Evolutionary conservation across 2,113 vertebrate species (phyloP), one percentile per base, ranked within the genome.

Genomic region (Dromiciops gliroides): DNA sequence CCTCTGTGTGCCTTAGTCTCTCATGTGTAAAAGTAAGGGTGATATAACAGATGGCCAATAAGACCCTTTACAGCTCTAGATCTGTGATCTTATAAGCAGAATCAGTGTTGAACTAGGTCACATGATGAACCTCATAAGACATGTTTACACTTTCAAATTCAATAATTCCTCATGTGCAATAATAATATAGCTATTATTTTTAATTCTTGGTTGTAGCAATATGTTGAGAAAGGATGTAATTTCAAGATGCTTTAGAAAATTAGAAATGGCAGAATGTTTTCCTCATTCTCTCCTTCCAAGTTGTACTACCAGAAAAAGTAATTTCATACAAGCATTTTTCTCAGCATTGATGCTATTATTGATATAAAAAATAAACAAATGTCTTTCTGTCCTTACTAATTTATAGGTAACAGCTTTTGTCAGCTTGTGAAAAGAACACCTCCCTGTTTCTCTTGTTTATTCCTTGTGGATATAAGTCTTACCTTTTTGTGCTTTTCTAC

Each of bases 371-470:
- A 14, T 11, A 89, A 28, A 52, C 12, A 0, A 89, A 75, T 49
- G 96, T 95, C 53, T 92, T 95, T 90, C 37, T 37, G 16, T 53
- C 3, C 48, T 19, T 89, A 24, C 28, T 93, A 44, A 89, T 9
- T 91, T 48, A 96, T 44, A 95, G 48, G 60, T 92, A 94, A 96
- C 10, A 31, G 56, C 56, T 95, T 93, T 89, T 90, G 91, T 48
- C 90, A 96, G 94, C 8, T 89, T 4, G 28, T 94, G 37, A 48
- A 95, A 95, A 92, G 97, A 93, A 93, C 92, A 93, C 92, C 93
- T 93, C 91, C 24, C 91, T 44, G 51, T 90, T 10, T 96, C 60
- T 94, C 44, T 75, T 96, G 22, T 52, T 52, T 52, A 24, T 52
- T 24, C 51, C 83, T 83, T 48, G 60, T 91, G 44, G 92, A 94